Percentiles rank a stretch among this genome's conserved stretches.
Evolutionary conservation across 2,113 vertebrate genomes (phyloP).

Genomic region (Scortum barcoo): DNA sequence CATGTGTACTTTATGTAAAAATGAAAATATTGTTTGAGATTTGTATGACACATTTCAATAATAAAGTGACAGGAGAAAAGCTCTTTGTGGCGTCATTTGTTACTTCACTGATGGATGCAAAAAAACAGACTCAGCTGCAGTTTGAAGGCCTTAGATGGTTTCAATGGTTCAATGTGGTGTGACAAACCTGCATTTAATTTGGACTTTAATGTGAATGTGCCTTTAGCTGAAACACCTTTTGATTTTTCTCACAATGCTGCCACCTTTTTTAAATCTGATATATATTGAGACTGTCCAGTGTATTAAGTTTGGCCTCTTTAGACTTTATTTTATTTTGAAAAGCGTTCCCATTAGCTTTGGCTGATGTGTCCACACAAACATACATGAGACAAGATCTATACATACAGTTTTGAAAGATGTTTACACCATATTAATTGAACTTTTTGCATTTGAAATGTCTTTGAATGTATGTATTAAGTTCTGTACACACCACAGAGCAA

Average conservation of each 20-base stretch:
- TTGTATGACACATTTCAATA: conserved; percentile 75
- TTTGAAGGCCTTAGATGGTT: not conserved
- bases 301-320: not conserved
- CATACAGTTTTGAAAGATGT: not conserved
- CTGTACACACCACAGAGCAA: not conserved
- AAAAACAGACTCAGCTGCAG: not conserved
- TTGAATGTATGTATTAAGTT: not conserved
- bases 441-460: not conserved
- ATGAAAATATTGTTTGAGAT: conserved; percentile 71
- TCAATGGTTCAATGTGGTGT: not conserved
- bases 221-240: not conserved
- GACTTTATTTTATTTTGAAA: not conserved
- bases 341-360: not conserved
- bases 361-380: too few relatives aligned
- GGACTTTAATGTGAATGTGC: too few relatives aligned
- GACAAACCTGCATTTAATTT: not conserved
- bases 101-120: not conserved
- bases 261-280: not conserved
- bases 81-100: not conserved
- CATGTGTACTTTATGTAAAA: conserved; percentile 66
- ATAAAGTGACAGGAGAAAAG: conserved; percentile 74
- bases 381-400: too few relatives aligned
- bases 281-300: not conserved
- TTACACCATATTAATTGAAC: not conserved
- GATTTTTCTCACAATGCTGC: not conserved